Evolutionary conservation across 1,140 invertebrate genomes (phyloP), one percentile per base, ranked within the genome.

Genomic region (Physella acuta): DNA sequence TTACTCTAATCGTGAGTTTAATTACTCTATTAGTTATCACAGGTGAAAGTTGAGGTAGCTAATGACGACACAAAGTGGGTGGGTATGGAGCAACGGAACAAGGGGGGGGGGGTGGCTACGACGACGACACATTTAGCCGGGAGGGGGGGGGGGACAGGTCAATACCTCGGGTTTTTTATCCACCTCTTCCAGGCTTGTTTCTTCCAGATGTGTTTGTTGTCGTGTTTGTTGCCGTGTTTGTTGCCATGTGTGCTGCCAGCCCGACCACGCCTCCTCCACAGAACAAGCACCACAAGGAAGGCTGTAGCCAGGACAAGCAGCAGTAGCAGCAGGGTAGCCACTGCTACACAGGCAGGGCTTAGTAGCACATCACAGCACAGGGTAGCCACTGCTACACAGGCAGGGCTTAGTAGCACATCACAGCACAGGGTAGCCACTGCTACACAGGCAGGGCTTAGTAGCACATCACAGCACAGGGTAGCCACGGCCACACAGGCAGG

Each of bases 321-420:
- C 14, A 24, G 2, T 2, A 11, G 2, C 11, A 56, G 34, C 30
- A 60, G 14, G 20, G 34, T n/a, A 36, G 58, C 58, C 58, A 37
- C 58, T 60, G 58, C 58, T 34, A 60, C 58, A n/a, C 33, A 60
- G 58, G 58, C 58, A 60, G 58, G 58, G 58, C 58, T 60, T 8
- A 60, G 30, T 1, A 24, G 31, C 30, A 60, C 58, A 1, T 60
- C 58, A 60, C 58, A 60, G n/a, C 31, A 36, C 58, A 36, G 58
- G 34, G 24, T 60, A 34, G 34, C 24, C 39, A 44, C 39, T 8
- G n/a, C n/a, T n/a, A n/a, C n/a, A n/a, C n/a, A n/a, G n/a, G n/a
- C n/a, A n/a, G n/a, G n/a, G n/a, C n/a, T n/a, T n/a, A n/a, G n/a
- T n/a, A n/a, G n/a, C n/a, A n/a, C n/a, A n/a, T n/a, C n/a, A n/a